phyloP scores from a whole-genome alignment of 2,797 vertebrate species.

The Acridotheres tristis region DNA sequence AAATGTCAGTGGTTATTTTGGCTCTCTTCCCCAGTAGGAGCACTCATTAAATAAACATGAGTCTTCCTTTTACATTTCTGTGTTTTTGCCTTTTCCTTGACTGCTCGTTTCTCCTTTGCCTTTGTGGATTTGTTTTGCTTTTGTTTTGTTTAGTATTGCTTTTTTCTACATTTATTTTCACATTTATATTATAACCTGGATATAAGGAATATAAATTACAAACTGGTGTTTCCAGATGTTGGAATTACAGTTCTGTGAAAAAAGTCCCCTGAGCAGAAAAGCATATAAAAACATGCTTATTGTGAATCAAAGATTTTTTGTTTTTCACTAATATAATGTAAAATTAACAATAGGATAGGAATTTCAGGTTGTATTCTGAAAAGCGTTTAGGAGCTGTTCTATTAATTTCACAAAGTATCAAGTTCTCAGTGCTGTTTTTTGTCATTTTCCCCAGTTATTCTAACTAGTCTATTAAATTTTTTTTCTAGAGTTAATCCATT shows the following conservation, averaged over 20 bases:
- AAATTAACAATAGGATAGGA: neutral
- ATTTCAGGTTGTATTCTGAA: neutral
- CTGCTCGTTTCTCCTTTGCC: slow-evolving; percentile 4
- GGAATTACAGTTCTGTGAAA: neutral
- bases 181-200: neutral
- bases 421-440: neutral
- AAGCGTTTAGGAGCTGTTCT: neutral
- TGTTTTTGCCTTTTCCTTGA: slow-evolving; percentile 22
- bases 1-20: slow-evolving; percentile 56
- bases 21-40: neutral
- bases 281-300: neutral
- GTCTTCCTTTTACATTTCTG: slow-evolving; percentile 9
- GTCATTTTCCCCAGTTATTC: neutral
- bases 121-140: neutral
- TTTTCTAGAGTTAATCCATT: neutral
- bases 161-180: neutral
- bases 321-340: neutral
- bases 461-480: neutral
- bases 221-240: neutral
- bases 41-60: slow-evolving; percentile 53
- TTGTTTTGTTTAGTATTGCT: neutral
- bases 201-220: neutral
- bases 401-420: neutral
- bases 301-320: neutral
- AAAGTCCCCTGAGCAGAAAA: neutral